Percentiles rank a stretch among this genome's conserved stretches.
Conservation (phyloP, 2,888 invertebrate genomes). For the Anaspis maculata region DNA sequence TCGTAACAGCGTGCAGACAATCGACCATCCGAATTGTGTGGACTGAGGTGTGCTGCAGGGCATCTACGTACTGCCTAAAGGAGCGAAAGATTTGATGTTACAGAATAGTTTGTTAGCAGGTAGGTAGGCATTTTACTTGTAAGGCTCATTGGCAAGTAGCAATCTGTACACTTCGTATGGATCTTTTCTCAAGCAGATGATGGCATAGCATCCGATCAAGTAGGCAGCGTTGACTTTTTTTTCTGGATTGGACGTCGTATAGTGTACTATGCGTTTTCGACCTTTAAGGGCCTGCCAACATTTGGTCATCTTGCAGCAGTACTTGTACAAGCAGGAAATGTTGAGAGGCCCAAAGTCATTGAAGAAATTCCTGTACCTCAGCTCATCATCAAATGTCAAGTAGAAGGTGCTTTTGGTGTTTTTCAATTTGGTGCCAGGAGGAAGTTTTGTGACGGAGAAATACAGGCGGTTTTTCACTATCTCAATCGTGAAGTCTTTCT, state of each 20-base stretch:
- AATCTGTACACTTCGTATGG: constrained; percentile 63
- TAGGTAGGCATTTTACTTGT: constrained; percentile 26
- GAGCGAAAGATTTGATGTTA: too few relatives aligned
- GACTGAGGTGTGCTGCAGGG: constrained; percentile 65
- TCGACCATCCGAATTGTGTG: constrained; percentile 65
- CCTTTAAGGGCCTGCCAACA: constrained; percentile 59
- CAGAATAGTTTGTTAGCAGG: background rate
- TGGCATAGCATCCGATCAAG: constrained; percentile 75
- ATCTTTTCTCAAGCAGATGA: constrained; percentile 59
- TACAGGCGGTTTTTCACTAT: constrained; percentile 50
- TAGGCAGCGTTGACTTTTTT: constrained; percentile 82
- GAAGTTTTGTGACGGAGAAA: constrained; percentile 62
- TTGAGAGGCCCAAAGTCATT: constrained; percentile 87
- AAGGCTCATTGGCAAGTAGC: constrained; percentile 47
- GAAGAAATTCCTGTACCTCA: constrained; percentile 77
- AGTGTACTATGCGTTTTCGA: constrained; percentile 71
- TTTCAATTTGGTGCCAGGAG: constrained; percentile 53
- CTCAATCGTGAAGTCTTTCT: constrained; percentile 30
- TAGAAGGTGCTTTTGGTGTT: constrained; percentile 63
- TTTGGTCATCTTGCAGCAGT: constrained; percentile 68
- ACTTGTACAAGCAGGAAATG: constrained; percentile 75
- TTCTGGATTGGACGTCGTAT: constrained; percentile 63
- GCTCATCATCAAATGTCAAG: constrained; percentile 69
- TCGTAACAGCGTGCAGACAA: constrained; percentile 57
- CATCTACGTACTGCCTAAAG: constrained; percentile 70